Evolutionary conservation across 2,797 vertebrate genomes (phyloP).

Genomic region (Girardinus metallicus): DNA sequence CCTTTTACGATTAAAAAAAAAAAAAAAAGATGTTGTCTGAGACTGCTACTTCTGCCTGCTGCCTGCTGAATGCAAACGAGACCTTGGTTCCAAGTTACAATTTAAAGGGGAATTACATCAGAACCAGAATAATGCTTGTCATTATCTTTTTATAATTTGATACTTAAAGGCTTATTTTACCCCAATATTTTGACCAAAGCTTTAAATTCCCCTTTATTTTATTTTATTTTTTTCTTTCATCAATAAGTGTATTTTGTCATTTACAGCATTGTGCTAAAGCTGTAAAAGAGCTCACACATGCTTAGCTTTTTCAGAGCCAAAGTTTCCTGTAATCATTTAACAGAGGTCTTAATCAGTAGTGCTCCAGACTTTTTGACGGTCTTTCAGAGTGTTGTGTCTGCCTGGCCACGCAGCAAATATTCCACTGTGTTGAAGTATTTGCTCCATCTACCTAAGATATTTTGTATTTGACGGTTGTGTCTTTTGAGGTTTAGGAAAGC

Average conservation of each 20-base stretch:
- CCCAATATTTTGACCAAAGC: not conserved
- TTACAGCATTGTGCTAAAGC: not conserved
- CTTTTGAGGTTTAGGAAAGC: not conserved
- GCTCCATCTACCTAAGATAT: not conserved
- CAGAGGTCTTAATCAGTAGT: not conserved
- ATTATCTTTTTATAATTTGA: not conserved
- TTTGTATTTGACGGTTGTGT: not conserved
- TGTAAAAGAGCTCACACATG: not conserved
- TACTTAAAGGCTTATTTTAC: not conserved
- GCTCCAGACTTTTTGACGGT: not conserved
- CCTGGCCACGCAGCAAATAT: not conserved
- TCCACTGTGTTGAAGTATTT: not conserved
- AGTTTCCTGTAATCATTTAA: not conserved
- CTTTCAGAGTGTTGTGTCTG: not conserved
- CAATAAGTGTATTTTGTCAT: not conserved
- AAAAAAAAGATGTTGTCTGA: slow-evolving; percentile 14
- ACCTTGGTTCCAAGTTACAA: slow-evolving; percentile 13
- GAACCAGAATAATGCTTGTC: slow-evolving; percentile 15
- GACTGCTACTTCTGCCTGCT: slow-evolving; percentile 57
- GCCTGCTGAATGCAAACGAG: slow-evolving; percentile 51
- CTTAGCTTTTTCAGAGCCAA: not conserved
- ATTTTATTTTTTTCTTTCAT: not conserved
- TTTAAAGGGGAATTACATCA: slow-evolving; percentile 56
- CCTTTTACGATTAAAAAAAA: not conserved
- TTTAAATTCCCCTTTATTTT: slow-evolving; percentile 50